phyloP scores from a whole-genome alignment of 2,888 invertebrate genomes.

The Anaspis maculata region DNA sequence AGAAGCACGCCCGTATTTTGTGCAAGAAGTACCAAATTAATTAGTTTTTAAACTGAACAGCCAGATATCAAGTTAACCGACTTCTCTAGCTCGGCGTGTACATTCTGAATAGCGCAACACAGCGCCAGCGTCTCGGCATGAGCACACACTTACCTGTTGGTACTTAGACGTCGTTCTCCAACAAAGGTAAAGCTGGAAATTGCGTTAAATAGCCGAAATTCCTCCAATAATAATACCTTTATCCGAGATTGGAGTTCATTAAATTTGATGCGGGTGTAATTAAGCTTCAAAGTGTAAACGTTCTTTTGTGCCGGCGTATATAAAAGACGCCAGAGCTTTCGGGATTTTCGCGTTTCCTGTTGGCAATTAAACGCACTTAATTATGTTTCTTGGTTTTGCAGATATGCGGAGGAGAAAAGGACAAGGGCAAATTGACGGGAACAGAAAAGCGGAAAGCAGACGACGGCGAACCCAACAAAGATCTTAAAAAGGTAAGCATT shows the following conservation, averaged over 20 bases:
- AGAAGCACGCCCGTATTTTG: too few species aligned
- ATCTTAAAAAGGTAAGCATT: slow-evolving; percentile 70
- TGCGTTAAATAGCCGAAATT: slow-evolving; percentile 5
- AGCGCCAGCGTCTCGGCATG: too few species aligned
- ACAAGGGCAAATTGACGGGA: slow-evolving; percentile 56
- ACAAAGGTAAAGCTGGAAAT: too few species aligned
- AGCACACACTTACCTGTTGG: too few species aligned
- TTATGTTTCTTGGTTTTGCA: slow-evolving; percentile 35
- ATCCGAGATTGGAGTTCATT: slow-evolving; percentile 10
- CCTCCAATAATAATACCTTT: slow-evolving; percentile 9
- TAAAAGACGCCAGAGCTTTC: slow-evolving; percentile 6
- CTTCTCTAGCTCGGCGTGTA: too few species aligned
- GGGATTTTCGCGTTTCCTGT: slow-evolving; percentile 11
- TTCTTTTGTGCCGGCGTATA: slow-evolving; percentile 12
- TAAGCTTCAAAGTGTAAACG: slow-evolving; percentile 13
- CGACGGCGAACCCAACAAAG: slow-evolving; percentile 72
- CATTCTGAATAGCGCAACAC: too few species aligned
- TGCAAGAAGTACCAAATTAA: too few species aligned
- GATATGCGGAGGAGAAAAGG: slow-evolving; percentile 48
- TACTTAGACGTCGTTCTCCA: too few species aligned
- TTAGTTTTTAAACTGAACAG: too few species aligned
- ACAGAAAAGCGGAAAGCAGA: slow-evolving; percentile 79
- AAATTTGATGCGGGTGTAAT: slow-evolving; percentile 13
- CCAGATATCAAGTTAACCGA: too few species aligned
- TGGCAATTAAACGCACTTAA: slow-evolving; percentile 13